phyloP scores from a whole-genome alignment of 2,113 vertebrate genomes.

The Ciconia boyciana region DNA sequence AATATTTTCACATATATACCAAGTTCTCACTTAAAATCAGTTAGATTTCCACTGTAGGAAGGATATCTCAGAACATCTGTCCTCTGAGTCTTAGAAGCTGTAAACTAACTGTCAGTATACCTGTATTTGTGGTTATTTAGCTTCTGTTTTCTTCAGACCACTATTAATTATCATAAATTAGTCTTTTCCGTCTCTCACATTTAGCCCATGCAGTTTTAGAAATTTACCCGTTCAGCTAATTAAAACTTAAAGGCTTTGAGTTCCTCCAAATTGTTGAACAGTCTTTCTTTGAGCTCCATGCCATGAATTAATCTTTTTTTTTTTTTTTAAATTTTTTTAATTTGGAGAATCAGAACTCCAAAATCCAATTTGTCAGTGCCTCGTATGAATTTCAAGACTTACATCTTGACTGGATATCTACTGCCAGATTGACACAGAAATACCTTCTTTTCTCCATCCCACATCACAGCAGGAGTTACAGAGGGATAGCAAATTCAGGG shows the following conservation, averaged over 20 bases:
- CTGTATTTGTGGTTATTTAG: not conserved
- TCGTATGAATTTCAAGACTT: not conserved
- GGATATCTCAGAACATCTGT: not conserved
- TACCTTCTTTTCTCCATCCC: not conserved
- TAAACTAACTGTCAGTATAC: not conserved
- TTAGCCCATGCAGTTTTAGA: not conserved
- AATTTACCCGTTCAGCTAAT: not conserved
- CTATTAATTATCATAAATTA: not conserved
- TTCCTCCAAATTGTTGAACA: not conserved
- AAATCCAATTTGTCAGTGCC: not conserved
- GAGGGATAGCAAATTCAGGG: not conserved
- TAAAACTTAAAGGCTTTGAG: not conserved
- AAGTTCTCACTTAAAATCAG: not conserved
- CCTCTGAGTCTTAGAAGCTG: not conserved
- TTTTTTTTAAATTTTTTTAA: not conserved
- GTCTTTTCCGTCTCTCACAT: not conserved
- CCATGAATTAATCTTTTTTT: not conserved
- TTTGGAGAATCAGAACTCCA: not conserved
- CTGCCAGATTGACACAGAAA: not conserved
- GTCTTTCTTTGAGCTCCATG: not conserved
- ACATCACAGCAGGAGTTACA: not conserved
- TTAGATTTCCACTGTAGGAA: not conserved
- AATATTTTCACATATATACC: not conserved
- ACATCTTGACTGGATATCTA: not conserved
- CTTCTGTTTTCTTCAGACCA: not conserved